Evolutionary conservation across 2,888 invertebrate species (phyloP), one percentile per base, ranked within the genome.

Genomic region (Phasia obesa): DNA sequence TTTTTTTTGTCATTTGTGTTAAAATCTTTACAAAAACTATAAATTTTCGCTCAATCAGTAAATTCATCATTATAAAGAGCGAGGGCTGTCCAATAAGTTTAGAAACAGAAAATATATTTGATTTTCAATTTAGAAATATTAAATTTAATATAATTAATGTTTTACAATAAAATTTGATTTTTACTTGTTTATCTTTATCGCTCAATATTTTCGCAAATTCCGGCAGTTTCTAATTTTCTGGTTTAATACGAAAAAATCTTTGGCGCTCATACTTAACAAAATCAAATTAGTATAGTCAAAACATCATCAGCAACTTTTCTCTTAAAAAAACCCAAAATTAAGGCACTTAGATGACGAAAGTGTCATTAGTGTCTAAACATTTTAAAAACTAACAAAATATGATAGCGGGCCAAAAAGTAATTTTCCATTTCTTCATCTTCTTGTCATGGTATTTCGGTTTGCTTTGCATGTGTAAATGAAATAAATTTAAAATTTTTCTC

Each of bases 311-410:
- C 31, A 4, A 4, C 11, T 35, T 35, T 35, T 35, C 38, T 42
- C 13, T 38, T 1, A 38, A 38, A n/a, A n/a, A n/a, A 15, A 38
- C 15, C 13, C 13, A 15, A 77, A 81, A 81, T 71, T 42, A 73
- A 77, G 81, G 71, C 81, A 81, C 76, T 81, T 81, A 77, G 38
- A 49, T 77, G 76, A 81, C 67, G 77, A 69, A 71, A 67, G 55
- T 77, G 77, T 81, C 81, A 81, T 82, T 77, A 77, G 57, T 49
- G 73, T 74, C 57, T 17, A 57, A 71, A 77, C 55, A 44, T 57
- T 25, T 35, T 23, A 6, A 64, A 60, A 44, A 38, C 35, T 67
- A 55, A 47, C 73, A 74, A 69, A 67, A 69, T 49, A 76, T 76
- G 81, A 76, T 65, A 60, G 59, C 25, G 60, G 42, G 47, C 53